Conservation (phyloP, 53 echinoderm and acorn worm genomes). For the Mesocentrotus franciscanus region DNA sequence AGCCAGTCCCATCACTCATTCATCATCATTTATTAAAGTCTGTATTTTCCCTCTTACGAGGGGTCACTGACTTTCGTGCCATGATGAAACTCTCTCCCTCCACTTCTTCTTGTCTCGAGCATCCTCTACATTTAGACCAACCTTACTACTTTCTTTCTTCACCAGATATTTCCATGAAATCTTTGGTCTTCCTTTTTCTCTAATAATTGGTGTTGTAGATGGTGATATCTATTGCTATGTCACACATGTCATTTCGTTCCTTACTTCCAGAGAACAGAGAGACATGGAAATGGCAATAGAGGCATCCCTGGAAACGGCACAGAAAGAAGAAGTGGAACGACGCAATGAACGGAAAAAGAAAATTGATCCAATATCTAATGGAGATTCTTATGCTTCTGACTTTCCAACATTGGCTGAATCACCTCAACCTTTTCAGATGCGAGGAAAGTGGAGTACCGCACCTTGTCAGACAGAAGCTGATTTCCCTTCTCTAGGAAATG, state of each 20-base stretch:
- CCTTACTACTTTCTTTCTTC: too few relatives aligned
- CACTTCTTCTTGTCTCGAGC: too few relatives aligned
- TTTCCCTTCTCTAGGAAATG: slow-evolving; percentile 70
- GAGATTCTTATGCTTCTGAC: slow-evolving; percentile 1
- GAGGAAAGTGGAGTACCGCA: slow-evolving; percentile 44
- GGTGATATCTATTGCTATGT: not conserved
- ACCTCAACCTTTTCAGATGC: not conserved
- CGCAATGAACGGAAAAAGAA: slow-evolving; percentile 35
- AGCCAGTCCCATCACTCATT: too few relatives aligned
- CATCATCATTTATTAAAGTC: too few relatives aligned
- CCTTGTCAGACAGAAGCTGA: slow-evolving; percentile 57
- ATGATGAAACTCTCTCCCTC: too few relatives aligned
- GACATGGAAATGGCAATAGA: slow-evolving; percentile 79
- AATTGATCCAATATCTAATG: not conserved
- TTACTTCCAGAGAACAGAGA: slow-evolving; percentile 54
- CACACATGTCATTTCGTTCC: not conserved
- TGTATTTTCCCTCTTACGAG: too few relatives aligned
- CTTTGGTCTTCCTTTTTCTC: too few relatives aligned
- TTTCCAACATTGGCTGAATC: slow-evolving; percentile 38
- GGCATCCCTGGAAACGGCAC: slow-evolving; percentile 80
- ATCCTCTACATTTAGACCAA: too few relatives aligned
- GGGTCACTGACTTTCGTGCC: too few relatives aligned
- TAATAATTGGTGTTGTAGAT: not conserved
- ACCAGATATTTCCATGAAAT: too few relatives aligned
- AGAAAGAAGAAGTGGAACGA: slow-evolving; percentile 4